Evolutionary conservation across 2,888 invertebrate species (phyloP).

Genomic region (Oxytorus armatus): DNA sequence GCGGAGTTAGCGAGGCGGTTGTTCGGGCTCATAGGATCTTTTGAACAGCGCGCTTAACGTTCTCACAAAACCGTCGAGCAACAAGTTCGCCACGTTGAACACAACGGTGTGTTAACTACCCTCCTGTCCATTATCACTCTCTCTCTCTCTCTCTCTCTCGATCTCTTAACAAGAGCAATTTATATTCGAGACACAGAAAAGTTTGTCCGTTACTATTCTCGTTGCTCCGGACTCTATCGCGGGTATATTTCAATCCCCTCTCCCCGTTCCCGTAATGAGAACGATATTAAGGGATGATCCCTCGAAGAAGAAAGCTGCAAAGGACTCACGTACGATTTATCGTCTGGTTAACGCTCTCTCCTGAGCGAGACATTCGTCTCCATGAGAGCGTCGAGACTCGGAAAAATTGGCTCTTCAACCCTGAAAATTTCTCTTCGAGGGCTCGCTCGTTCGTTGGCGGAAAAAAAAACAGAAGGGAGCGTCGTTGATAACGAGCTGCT

Average conservation of each 20-base stretch:
- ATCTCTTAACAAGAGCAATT: conserved; percentile 81
- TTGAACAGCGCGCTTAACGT: conserved; percentile 21
- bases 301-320: conserved; percentile 3
- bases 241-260: conserved; percentile 22
- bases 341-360: conserved; percentile 76
- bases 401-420: conserved; percentile 36
- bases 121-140: neutral
- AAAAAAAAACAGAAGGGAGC: neutral
- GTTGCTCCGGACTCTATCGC: conserved; percentile 11
- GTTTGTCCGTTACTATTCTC: conserved; percentile 35
- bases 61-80: conserved; percentile 70
- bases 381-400: conserved; percentile 62
- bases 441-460: neutral
- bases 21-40: conserved; percentile 6
- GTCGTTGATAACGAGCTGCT: neutral
- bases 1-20: conserved; percentile 69
- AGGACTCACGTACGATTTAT: conserved; percentile 76
- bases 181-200: conserved; percentile 74
- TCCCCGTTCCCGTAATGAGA: conserved; percentile 15
- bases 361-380: conserved; percentile 74
- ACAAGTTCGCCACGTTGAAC: conserved; percentile 78
- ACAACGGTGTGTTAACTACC: conserved; percentile 81
- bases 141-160: neutral
- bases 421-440: neutral
- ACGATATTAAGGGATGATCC: conserved; percentile 54